Conservation (phyloP, 1,140 invertebrate species). For the Brachionus paranguensis region DNA sequence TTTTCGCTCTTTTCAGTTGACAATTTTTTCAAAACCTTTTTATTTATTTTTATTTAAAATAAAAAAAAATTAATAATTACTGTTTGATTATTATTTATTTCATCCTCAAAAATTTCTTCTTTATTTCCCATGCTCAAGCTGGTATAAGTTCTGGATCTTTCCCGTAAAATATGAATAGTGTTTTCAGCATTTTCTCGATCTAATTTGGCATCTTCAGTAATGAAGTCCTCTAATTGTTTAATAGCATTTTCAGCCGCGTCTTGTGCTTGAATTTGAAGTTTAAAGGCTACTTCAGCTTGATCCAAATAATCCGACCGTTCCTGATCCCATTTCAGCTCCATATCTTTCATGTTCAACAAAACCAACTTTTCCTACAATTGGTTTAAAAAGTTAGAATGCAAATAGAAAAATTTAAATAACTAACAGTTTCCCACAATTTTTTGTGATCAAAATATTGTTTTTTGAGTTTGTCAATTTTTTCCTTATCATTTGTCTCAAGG, state of each 20-base stretch:
- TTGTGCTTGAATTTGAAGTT: slow-evolving; percentile 15
- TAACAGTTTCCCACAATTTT: slow-evolving; percentile 38
- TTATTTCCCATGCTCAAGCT: slow-evolving; percentile 7
- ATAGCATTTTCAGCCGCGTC: slow-evolving; percentile 26
- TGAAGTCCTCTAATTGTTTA: slow-evolving; percentile 32
- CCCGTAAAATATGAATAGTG: slow-evolving; percentile 26
- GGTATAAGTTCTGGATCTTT: slow-evolving; percentile 19
- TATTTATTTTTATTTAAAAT: neutral
- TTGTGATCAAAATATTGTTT: slow-evolving; percentile 40
- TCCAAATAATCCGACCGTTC: slow-evolving; percentile 29
- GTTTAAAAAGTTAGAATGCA: neutral
- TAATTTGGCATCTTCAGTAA: slow-evolving; percentile 18
- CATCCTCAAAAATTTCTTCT: neutral
- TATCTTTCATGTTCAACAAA: slow-evolving; percentile 20
- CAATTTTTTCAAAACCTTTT: neutral
- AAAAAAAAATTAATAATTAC: neutral
- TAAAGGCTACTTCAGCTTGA: slow-evolving; percentile 17
- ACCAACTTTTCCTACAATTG: slow-evolving; percentile 11
- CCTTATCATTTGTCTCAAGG: slow-evolving; percentile 9
- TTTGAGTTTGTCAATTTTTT: slow-evolving; percentile 36
- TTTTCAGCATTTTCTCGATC: slow-evolving; percentile 38
- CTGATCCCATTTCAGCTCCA: slow-evolving; percentile 39
- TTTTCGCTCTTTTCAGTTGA: slow-evolving; percentile 27
- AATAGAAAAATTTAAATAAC: neutral
- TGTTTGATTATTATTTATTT: neutral